Evolutionary conservation across 2,797 vertebrate genomes (phyloP).

Genomic region (Mus minutoides): DNA sequence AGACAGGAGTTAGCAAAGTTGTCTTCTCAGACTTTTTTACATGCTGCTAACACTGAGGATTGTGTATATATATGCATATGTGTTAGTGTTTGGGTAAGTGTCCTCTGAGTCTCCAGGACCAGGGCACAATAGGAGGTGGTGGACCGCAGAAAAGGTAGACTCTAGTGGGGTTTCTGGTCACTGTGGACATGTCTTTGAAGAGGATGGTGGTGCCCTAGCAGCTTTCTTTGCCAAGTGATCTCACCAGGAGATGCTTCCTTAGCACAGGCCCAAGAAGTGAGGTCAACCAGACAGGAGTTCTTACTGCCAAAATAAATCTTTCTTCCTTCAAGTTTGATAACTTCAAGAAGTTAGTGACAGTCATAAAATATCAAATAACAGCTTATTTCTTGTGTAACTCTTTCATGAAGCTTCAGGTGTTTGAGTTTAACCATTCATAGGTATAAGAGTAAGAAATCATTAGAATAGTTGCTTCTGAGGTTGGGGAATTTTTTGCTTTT

Average conservation of each 20-base stretch:
- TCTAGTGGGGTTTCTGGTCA: background rate
- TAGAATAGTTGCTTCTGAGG: background rate
- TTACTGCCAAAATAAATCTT: background rate
- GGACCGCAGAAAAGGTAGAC: background rate
- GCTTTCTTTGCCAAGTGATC: background rate
- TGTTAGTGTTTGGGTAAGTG: background rate
- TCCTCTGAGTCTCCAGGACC: background rate
- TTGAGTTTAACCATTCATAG: background rate
- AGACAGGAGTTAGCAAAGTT: background rate
- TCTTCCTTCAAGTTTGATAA: background rate
- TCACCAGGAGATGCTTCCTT: background rate
- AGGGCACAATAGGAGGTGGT: background rate
- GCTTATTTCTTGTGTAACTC: background rate
- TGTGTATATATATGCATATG: background rate
- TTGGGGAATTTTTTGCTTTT: background rate
- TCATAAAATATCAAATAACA: background rate
- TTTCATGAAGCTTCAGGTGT: background rate
- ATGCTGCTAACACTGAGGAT: background rate
- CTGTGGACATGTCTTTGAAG: background rate
- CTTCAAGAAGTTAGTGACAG: background rate
- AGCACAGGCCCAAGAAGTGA: no score
- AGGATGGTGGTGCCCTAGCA: background rate
- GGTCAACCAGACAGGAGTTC: background rate
- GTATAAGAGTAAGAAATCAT: background rate
- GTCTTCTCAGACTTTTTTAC: background rate